Evolutionary conservation across 2,113 vertebrate genomes (phyloP), one percentile per base, ranked within the genome.

Genomic region (Emydocephalus ijimae): DNA sequence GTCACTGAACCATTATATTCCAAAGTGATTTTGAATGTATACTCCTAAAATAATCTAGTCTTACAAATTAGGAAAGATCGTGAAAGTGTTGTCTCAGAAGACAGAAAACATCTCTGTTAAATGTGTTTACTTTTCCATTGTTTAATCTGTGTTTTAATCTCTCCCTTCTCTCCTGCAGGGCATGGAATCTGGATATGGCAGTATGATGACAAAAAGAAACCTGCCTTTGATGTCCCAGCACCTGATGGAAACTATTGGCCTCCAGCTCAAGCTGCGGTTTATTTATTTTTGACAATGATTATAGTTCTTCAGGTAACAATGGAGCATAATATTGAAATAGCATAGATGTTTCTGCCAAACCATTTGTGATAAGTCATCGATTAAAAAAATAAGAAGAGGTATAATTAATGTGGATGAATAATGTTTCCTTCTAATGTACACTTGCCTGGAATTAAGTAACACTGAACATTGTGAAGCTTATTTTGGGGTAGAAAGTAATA

Each of bases 261-360:
- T 43, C 98, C 99, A 56, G 95, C 97, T 95, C 97, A 98, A 95
- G 98, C 99, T 8, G 98, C 99, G 2, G 93, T 99, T 2, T 99
- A 99, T 97, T 98, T 99, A 39, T 99, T 99, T 97, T 97, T 99
- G 94, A 99, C 99, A 1, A 98, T 99, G 98, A 98, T 99, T 94
- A 99, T 99, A 94, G 98, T 99, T 91, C 98, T 99, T 91, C 99
- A 99, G 99, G 99, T 99, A 98, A 97, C 88, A 34, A 6, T 93
- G 50, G 90, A 89, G 85, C 93, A 45, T 8, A 2, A 87, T n/a
- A 34, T 50, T 85, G 54, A 92, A 56, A 39, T 24, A 92, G 12
- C 54, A 52, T 15, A 52, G 29, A 24, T 57, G 20, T 81, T 89
- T 57, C 64, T 57, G 24, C 87, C 18, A 81, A 18, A 20, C 18